phyloP scores from a whole-genome alignment of 2,888 invertebrate genomes.

The Ennomos erosarius region DNA sequence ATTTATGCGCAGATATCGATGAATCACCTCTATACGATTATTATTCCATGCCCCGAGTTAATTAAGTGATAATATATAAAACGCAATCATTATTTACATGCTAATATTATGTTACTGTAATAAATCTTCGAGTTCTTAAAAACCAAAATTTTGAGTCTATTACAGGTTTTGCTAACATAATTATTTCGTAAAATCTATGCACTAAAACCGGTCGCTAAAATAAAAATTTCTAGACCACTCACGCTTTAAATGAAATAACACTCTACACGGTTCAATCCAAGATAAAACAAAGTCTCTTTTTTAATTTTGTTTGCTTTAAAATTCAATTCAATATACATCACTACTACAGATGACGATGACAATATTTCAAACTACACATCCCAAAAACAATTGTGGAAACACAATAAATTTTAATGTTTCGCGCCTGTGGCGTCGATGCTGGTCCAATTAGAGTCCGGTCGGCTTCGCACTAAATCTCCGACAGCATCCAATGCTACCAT shows the following conservation, averaged over 20 bases:
- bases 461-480: slow-evolving; percentile 79
- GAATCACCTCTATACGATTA: slow-evolving; percentile 20
- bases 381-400: slow-evolving; percentile 80
- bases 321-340: slow-evolving; percentile 25
- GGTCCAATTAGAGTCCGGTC: slow-evolving; percentile 79
- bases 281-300: no score
- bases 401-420: slow-evolving; percentile 78
- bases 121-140: no score
- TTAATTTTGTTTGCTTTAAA: no score
- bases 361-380: slow-evolving; percentile 59
- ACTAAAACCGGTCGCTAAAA: no score
- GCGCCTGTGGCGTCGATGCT: slow-evolving; percentile 77
- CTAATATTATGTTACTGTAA: slow-evolving; percentile 20
- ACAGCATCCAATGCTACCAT: slow-evolving; percentile 64
- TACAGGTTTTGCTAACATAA: no score
- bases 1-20: slow-evolving; percentile 28
- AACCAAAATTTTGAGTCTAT: no score
- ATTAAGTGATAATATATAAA: slow-evolving; percentile 21
- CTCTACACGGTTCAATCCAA: no score
- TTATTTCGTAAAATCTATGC: no score
- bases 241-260: no score
- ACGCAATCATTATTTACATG: slow-evolving; percentile 11
- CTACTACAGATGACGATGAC: slow-evolving; percentile 61
- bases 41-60: slow-evolving; percentile 7
- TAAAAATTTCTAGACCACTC: no score